These are phyloP conservation scores for Myathropa florea DNA, from an alignment of 2,888 invertebrate genomes.

Conservation along the genomic window DNA sequence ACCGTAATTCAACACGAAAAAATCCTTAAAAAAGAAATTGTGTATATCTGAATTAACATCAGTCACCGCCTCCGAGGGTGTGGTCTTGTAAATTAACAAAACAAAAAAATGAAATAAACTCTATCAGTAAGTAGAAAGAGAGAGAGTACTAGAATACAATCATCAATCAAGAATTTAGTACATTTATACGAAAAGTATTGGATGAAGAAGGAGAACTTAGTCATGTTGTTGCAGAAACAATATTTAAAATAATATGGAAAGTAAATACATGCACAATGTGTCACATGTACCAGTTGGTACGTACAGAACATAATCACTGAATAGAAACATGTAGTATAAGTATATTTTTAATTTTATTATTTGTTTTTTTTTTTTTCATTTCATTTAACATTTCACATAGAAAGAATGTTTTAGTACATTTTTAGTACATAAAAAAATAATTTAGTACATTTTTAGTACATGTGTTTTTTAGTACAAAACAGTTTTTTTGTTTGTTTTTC, in stretches of 20 bases:
- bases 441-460: too few species aligned
- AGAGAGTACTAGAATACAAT: not conserved
- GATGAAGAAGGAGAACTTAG: not conserved
- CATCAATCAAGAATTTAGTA: not conserved
- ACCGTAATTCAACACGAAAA: not conserved
- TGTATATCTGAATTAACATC: not conserved
- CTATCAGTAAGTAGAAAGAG: not conserved
- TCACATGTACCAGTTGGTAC: not conserved
- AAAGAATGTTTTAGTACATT: too few species aligned
- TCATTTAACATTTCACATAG: too few species aligned
- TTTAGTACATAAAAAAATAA: too few species aligned
- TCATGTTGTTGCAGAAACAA: not conserved
- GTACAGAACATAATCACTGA: not conserved
- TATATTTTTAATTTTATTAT: not conserved
- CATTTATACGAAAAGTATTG: not conserved
- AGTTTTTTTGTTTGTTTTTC: not conserved
- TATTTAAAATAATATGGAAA: not conserved
- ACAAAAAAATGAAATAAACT: not conserved
- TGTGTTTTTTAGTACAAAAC: too few species aligned
- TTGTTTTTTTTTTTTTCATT: not conserved
- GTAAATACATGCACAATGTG: not conserved
- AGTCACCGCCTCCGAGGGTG: not conserved
- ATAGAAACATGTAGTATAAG: not conserved
- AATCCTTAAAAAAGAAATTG: not conserved
- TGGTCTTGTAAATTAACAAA: not conserved